These are phyloP conservation scores for Lissocephala sabroskyi DNA, from an alignment of 2,888 invertebrate species.

Conservation along the genomic window DNA sequence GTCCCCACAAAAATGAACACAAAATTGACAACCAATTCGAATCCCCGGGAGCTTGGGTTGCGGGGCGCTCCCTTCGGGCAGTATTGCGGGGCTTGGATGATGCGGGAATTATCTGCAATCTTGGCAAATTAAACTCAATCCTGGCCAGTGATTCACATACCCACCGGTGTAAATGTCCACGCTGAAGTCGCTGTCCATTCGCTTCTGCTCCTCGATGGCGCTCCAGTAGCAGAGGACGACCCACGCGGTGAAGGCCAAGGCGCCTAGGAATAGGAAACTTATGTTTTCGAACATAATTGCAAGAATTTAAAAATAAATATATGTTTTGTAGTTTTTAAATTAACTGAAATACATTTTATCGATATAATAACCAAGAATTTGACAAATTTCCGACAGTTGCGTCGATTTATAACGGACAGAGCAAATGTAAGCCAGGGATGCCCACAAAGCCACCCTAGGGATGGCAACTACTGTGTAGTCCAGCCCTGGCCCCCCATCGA, in stretches of 20 bases:
- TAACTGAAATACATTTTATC: not conserved
- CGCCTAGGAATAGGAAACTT: slow-evolving; percentile 36
- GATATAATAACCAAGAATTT: too few relatives aligned
- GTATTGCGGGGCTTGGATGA: not conserved
- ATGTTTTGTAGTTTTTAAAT: not conserved
- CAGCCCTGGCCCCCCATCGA: too few relatives aligned
- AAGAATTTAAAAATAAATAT: not conserved
- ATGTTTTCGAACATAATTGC: slow-evolving; percentile 37
- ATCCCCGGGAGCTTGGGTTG: not conserved
- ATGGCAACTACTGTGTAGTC: too few relatives aligned
- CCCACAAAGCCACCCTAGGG: too few relatives aligned
- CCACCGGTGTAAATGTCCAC: slow-evolving; percentile 43
- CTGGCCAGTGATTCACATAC: too few relatives aligned
- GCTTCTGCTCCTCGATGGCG: slow-evolving; percentile 14
- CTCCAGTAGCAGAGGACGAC: slow-evolving; percentile 34
- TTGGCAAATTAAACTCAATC: too few relatives aligned
- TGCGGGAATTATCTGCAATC: slow-evolving; percentile 19
- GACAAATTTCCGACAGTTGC: too few relatives aligned
- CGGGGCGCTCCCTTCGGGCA: not conserved
- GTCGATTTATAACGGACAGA: too few relatives aligned
- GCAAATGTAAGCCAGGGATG: too few relatives aligned
- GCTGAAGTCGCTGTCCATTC: slow-evolving; percentile 12
- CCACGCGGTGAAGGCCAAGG: slow-evolving; percentile 47
- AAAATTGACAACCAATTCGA: slow-evolving; percentile 12
- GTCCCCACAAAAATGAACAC: slow-evolving; percentile 23